Percentiles rank a stretch among this genome's conserved stretches.
phyloP scores from a whole-genome alignment of 1,140 invertebrate species.

The Drosophila setifemur region DNA sequence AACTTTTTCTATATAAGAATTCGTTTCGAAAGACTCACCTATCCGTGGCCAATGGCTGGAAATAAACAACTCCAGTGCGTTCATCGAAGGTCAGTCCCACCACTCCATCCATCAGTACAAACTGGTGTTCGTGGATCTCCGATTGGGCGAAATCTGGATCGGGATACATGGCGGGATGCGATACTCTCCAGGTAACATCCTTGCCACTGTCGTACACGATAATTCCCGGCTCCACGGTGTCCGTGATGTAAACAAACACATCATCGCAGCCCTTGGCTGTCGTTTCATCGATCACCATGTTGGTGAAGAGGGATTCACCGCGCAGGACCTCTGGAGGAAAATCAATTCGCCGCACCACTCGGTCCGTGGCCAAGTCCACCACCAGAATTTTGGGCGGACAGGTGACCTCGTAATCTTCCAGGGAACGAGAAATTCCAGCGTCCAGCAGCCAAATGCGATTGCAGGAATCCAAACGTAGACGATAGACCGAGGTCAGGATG shows the following conservation, averaged over 20 bases:
- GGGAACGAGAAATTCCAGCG: slow-evolving; percentile 87
- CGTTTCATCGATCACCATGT: slow-evolving; percentile 89
- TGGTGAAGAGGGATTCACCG: slow-evolving; percentile 88
- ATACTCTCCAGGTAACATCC: slow-evolving; percentile 89
- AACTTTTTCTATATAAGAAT: too few relatives aligned
- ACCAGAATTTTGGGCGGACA: slow-evolving; percentile 92
- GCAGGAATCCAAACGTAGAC: slow-evolving; percentile 88
- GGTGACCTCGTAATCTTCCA: slow-evolving; percentile 88
- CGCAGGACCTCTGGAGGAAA: slow-evolving; percentile 87
- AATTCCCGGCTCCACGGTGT: slow-evolving; percentile 90
- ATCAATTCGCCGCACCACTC: slow-evolving; percentile 84
- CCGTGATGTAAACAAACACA: slow-evolving; percentile 89
- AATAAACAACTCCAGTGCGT: slow-evolving; percentile 87
- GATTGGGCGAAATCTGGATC: slow-evolving; percentile 89
- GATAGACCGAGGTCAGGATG: slow-evolving; percentile 90
- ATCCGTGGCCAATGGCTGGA: slow-evolving; percentile 92
- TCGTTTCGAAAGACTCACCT: slow-evolving; percentile 81
- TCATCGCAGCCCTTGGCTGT: slow-evolving; percentile 87
- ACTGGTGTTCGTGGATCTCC: slow-evolving; percentile 85
- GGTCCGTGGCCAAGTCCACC: slow-evolving; percentile 89
- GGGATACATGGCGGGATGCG: slow-evolving; percentile 91
- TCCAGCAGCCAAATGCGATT: slow-evolving; percentile 90
- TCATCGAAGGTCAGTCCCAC: slow-evolving; percentile 90
- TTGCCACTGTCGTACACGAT: slow-evolving; percentile 88
- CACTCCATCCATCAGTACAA: slow-evolving; percentile 91